Evolutionary conservation across 2,113 vertebrate genomes (phyloP).

Genomic region (Meriones unguiculatus): DNA sequence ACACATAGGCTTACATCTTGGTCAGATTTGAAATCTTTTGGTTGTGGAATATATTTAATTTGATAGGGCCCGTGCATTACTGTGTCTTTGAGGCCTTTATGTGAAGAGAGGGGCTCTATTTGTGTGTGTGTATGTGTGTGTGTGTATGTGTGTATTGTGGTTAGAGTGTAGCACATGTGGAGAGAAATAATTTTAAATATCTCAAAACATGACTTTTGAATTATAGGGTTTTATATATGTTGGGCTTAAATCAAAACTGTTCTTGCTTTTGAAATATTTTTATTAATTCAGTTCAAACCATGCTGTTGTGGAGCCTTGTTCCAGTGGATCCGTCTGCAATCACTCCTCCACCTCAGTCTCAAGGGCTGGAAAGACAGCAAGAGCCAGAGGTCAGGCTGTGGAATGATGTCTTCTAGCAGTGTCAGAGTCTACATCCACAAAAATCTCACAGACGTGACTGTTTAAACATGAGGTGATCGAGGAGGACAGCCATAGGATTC

Average conservation of each 20-base stretch:
- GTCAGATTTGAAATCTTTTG: background rate
- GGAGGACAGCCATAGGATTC: no score
- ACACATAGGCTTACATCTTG: background rate
- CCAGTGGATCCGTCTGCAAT: background rate
- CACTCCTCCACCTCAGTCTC: background rate
- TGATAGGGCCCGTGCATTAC: background rate
- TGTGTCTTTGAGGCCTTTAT: background rate
- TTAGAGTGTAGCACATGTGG: background rate
- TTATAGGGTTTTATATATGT: background rate
- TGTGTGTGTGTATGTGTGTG: no score
- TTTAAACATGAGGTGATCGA: background rate
- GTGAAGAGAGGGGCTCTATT: background rate
- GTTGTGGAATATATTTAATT: conserved; percentile 3
- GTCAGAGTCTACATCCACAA: background rate
- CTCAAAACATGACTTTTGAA: background rate
- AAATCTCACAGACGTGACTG: background rate
- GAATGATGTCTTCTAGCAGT: background rate
- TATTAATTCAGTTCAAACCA: background rate
- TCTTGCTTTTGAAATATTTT: background rate
- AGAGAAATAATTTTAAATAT: background rate
- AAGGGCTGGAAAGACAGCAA: background rate
- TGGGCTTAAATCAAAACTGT: background rate
- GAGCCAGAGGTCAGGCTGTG: background rate
- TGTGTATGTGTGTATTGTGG: background rate
- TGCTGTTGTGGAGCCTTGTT: background rate